Evolutionary conservation across 2,113 vertebrate species (phyloP).

Genomic region (Anthoscopus minutus): DNA sequence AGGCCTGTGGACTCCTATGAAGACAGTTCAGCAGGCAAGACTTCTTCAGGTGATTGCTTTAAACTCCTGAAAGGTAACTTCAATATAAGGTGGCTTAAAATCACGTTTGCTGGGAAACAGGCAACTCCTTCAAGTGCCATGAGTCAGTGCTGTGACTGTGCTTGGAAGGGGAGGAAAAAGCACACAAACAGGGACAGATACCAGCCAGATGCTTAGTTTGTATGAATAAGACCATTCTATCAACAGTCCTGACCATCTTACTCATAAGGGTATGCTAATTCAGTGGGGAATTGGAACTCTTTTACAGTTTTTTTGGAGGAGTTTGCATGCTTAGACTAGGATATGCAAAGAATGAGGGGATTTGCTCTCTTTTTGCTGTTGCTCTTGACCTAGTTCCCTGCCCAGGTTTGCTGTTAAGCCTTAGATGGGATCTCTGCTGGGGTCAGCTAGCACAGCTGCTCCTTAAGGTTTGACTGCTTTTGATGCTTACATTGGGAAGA

Average conservation of each 20-base stretch:
- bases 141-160: not conserved
- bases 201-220: not conserved
- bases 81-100: not conserved
- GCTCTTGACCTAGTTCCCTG: not conserved
- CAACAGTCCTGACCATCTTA: not conserved
- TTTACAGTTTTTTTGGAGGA: not conserved
- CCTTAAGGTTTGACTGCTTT: not conserved
- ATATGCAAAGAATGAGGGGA: not conserved
- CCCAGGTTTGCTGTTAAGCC: not conserved
- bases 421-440: not conserved
- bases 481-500: not conserved
- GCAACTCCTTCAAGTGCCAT: not conserved
- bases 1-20: not conserved
- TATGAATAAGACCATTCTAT: not conserved
- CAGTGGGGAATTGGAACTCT: not conserved
- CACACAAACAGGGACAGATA: not conserved
- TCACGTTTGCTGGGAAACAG: not conserved
- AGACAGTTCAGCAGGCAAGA: not conserved
- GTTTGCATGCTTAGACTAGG: not conserved
- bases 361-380: not conserved
- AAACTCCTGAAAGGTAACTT: not conserved
- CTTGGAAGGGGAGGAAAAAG: not conserved
- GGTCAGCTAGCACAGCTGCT: not conserved
- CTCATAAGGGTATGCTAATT: not conserved
- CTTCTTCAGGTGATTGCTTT: not conserved